Evolutionary conservation across 1,140 invertebrate species (phyloP), one percentile per base, ranked within the genome.

Genomic region (Rhopalosiphum padi): DNA sequence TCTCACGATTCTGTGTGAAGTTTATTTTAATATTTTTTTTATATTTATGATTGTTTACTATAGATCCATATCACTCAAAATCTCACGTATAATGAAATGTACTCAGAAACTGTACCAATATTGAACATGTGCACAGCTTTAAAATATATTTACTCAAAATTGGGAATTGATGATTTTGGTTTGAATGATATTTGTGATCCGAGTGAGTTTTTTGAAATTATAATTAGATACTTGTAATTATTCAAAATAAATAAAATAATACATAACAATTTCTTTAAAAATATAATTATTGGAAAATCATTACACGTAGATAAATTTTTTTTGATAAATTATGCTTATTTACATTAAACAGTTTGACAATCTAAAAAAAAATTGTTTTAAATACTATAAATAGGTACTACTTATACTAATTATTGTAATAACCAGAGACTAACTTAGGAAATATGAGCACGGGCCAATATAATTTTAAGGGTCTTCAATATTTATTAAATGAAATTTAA

Each of bases 151-250:
- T 93, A 93, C 85, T 86, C 82, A 5, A 93, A 93, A 86, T 86
- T 93, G 35, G 91, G 91, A 53, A 93, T 93, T 55, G 91, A 93
- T 22, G 91, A 93, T 93, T 93, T 93, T 93, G 91, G 91, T 85
- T 55, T 93, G 18, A 93, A 93, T 43, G 91, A 93, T 51, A 93
- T 93, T 41, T 93, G 91, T 86, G 91, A 93, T 55, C 91, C 91
- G 22, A 93, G 91, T 92, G 25, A 83, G 82, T 30, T 51, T 37
- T 68, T 91, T 18, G 7, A 43, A 3, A 30, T 77, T 60, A 25
- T 41, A 25, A 83, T 83, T 83, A 18, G 30, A 2, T 22, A 25
- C 7, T 15, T 25, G 11, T 60, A 60, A 60, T 60, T 60, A 4
- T 60, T 30, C n/a, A n/a, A n/a, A n/a, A n/a, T n/a, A n/a, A n/a